phyloP scores from a whole-genome alignment of 2,113 vertebrate species.

The Ardeotis arabs region DNA sequence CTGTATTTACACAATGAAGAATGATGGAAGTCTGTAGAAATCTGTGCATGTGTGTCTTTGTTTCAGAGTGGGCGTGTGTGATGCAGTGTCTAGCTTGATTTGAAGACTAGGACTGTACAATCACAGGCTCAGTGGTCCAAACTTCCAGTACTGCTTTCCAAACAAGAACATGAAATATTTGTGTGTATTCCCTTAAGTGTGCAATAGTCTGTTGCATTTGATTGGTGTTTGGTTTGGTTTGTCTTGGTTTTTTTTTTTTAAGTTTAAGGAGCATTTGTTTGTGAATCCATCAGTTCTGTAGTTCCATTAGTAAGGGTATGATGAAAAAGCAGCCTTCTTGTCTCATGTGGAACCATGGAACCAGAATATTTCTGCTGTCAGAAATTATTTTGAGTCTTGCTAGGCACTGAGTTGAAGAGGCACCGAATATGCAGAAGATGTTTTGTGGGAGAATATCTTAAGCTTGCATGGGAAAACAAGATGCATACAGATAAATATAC shows the following conservation, averaged over 20 bases:
- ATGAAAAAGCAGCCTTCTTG: background rate
- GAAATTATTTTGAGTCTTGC: background rate
- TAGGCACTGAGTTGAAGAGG: background rate
- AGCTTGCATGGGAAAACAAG: background rate
- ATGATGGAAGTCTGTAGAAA: background rate
- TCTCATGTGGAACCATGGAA: background rate
- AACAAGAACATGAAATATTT: background rate
- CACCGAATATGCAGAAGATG: background rate
- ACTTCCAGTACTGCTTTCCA: background rate
- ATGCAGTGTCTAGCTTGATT: background rate
- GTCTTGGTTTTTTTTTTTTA: background rate
- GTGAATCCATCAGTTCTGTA: background rate
- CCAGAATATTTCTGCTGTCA: background rate
- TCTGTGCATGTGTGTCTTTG: background rate
- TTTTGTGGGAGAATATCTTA: background rate
- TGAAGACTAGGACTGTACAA: background rate
- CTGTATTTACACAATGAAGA: background rate
- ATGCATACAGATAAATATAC: background rate
- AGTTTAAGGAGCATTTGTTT: background rate
- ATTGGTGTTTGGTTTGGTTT: background rate
- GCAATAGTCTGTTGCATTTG: background rate
- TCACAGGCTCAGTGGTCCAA: background rate
- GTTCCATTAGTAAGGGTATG: background rate
- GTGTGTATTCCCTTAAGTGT: background rate
- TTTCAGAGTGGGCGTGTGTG: background rate